Percentiles rank a stretch among this genome's conserved stretches.
Conservation (phyloP, 2,797 vertebrate genomes). For the Eulemur rubriventer region DNA sequence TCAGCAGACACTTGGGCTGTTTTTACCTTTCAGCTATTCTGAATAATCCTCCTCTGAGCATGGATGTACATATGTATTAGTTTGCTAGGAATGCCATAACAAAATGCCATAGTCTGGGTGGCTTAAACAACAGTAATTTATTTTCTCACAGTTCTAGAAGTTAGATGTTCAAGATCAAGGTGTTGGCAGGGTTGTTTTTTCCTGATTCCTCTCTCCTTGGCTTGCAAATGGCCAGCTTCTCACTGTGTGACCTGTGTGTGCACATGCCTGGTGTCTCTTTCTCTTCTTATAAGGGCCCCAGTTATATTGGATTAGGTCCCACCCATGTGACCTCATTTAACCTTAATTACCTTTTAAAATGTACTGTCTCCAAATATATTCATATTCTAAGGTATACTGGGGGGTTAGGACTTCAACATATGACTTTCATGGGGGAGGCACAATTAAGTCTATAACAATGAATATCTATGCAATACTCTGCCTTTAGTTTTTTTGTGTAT, state of each 20-base stretch:
- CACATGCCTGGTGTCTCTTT: not conserved
- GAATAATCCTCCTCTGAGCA: not conserved
- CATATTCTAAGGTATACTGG: not conserved
- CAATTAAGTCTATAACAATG: not conserved
- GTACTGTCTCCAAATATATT: not conserved
- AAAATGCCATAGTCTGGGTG: not conserved
- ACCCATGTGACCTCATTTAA: not conserved
- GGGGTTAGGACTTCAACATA: not conserved
- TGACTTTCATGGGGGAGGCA: not conserved
- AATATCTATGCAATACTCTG: not conserved
- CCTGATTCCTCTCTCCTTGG: not conserved
- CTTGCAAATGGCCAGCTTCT: not conserved
- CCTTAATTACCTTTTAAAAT: not conserved
- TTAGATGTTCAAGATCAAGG: not conserved
- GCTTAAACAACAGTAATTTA: not conserved
- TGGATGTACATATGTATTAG: not conserved
- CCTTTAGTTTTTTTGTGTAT: not conserved
- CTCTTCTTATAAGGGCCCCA: not conserved
- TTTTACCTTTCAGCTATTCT: not conserved
- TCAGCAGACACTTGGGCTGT: not conserved
- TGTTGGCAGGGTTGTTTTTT: not conserved
- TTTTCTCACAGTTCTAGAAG: slow-evolving; percentile 6
- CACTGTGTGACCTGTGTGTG: not conserved
- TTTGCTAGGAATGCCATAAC: not conserved
- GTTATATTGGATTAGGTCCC: not conserved